Evolutionary conservation across 2,113 vertebrate genomes (phyloP), one percentile per base, ranked within the genome.

Genomic region (Hippoglossus stenolepis): DNA sequence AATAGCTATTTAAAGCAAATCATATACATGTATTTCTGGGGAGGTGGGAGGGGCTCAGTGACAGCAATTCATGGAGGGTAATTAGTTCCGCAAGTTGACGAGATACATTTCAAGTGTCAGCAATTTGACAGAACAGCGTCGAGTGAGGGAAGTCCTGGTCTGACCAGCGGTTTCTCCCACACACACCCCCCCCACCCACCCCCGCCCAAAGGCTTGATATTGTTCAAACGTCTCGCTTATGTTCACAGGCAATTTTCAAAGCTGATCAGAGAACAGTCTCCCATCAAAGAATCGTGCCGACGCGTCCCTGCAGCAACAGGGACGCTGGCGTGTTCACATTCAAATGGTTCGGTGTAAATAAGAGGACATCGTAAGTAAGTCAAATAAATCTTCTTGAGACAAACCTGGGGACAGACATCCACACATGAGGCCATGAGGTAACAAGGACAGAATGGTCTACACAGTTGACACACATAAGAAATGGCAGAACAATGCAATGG

Each of bases 51-150:
- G 73, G 85, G 88, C 91, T 93, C 90, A 89, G 85, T 87, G 82
- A 66, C 69, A 87, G 91, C 77, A 85, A 85, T 75, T 88, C 66
- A 31, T 77, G 54, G 57, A 73, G 73, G 77, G 61, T 65, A 82
- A 85, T 71, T 83, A 75, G 64, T 72, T 85, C 71, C 75, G 65
- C 31, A 31, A 31, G 31, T 61, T 83, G 75, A 65, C 60, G 51
- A 73, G 65, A 88, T 90, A 94, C 91, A 93, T 92, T 91, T 91
- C 87, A 90, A 87, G 89, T 90, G 89, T 93, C 89, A 91, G 71
- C 43, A 21, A 54, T 86, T 85, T 88, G 77, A 86, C 75, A 90
- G 65, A 84, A 72, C 77, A 81, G 80, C 74, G 18, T 83, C 47
- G 61, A 79, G 72, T n/a, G 17, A 76, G 71, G 72, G 60, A 75